Conservation (phyloP, 2,888 invertebrate species). For the Epinotia ramella region DNA sequence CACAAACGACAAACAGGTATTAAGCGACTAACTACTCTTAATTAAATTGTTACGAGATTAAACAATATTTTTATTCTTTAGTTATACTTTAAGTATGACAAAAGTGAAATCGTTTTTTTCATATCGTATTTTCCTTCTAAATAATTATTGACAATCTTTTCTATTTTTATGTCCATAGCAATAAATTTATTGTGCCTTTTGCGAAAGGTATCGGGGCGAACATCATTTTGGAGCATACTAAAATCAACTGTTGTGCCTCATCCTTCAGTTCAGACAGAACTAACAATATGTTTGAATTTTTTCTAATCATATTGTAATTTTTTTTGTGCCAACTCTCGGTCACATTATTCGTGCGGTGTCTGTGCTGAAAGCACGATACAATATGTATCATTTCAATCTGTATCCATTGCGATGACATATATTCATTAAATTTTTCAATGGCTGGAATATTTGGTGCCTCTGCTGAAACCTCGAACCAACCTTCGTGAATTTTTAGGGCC, state of each 20-base stretch:
- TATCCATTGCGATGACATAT: slow-evolving; percentile 19
- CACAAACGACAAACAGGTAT: too few relatives aligned
- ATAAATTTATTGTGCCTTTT: slow-evolving; percentile 5
- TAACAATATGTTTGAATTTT: slow-evolving; percentile 8
- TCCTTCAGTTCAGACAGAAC: slow-evolving; percentile 16
- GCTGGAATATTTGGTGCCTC: slow-evolving; percentile 4
- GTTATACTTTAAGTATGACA: slow-evolving; percentile 11
- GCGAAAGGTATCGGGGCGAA: slow-evolving; percentile 4
- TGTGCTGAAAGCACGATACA: slow-evolving; percentile 4
- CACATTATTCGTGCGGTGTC: slow-evolving; percentile 11
- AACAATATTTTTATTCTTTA: too few relatives aligned
- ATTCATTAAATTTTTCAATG: slow-evolving; percentile 23
- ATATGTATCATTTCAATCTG: slow-evolving; percentile 18
- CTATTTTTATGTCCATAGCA: slow-evolving; percentile 5
- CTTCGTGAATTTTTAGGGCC: slow-evolving; percentile 24
- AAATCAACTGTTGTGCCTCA: slow-evolving; percentile 16
- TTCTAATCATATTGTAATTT: neutral
- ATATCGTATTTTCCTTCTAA: slow-evolving; percentile 9
- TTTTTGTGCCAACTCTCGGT: slow-evolving; percentile 17
- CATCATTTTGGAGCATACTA: slow-evolving; percentile 4
- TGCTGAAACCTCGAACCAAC: slow-evolving; percentile 23
- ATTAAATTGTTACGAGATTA: too few relatives aligned
- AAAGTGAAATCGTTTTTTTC: slow-evolving; percentile 18
- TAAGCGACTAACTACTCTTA: too few relatives aligned
- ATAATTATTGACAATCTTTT: slow-evolving; percentile 12